Conservation (phyloP, 2,113 vertebrate genomes). For the Geococcyx californianus region DNA sequence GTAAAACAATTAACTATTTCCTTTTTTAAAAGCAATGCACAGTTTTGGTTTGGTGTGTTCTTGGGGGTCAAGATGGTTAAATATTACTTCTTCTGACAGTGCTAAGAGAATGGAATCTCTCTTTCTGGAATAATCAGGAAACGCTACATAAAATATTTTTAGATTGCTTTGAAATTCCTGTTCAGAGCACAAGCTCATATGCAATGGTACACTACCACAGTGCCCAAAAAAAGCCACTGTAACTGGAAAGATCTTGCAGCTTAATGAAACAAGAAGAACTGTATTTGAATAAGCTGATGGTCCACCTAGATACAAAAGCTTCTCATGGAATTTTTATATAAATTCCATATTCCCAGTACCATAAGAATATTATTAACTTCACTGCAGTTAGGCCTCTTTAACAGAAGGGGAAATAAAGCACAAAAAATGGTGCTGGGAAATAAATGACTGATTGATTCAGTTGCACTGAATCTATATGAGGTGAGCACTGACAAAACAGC, state of each 20-base stretch:
- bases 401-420: slow-evolving; percentile 33
- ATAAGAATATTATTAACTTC: slow-evolving; percentile 27
- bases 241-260: background rate
- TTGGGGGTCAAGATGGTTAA: background rate
- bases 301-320: background rate
- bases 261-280: slow-evolving; percentile 23
- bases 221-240: background rate
- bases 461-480: slow-evolving; percentile 8
- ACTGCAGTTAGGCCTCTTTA: slow-evolving; percentile 25
- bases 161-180: slow-evolving; percentile 11
- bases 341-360: background rate
- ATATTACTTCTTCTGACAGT: background rate
- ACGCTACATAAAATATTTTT: background rate
- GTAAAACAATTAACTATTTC: background rate
- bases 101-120: background rate
- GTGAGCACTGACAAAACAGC: background rate
- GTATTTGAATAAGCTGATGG: background rate
- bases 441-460: slow-evolving; percentile 1
- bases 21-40: background rate
- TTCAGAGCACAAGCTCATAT: background rate
- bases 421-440: slow-evolving; percentile 1
- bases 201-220: background rate
- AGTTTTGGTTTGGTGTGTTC: background rate
- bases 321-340: background rate
- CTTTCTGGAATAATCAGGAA: background rate